A percentile compares a stretch with the other conserved stretches of the same genome.
phyloP scores from a whole-genome alignment of 1,140 invertebrate genomes.

The honey bee (Apis mellifera) region Amel_HAv3.1 CM009936.2:7916501-7917000 shows the following conservation, averaged over 20 bases:
- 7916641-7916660: too few species aligned
- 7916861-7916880: neutral
- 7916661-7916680: too few species aligned
- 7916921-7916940: neutral
- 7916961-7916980: too few species aligned
- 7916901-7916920: neutral
- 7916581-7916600: too few species aligned
- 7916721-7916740: neutral
- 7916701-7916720: neutral
- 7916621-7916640: too few species aligned
- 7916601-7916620: too few species aligned
- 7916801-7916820: neutral
- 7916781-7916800: neutral
- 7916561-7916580: too few species aligned
- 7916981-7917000: too few species aligned
- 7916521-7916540: too few species aligned
- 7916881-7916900: neutral
- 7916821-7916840: neutral
- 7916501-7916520: too few species aligned
- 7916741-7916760: neutral
- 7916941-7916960: too few species aligned
- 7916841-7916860: neutral
- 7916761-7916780: neutral
- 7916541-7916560: too few species aligned
- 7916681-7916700: neutral